Evolutionary conservation across 2,888 invertebrate genomes (phyloP), one percentile per base, ranked within the genome.

Genomic region (Tineola bisselliella): DNA sequence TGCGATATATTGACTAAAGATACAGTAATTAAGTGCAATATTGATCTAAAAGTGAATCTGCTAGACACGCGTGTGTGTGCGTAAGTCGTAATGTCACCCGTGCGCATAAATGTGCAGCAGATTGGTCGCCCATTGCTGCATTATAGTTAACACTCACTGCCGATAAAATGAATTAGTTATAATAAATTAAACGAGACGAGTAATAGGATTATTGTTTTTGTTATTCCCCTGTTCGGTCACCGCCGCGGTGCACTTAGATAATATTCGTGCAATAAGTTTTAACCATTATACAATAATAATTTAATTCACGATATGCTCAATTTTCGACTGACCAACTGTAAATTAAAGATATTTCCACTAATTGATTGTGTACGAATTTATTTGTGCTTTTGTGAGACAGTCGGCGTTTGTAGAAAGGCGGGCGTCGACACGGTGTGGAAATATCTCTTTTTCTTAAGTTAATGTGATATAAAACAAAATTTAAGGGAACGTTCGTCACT

Each of bases 281-380:
- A 76, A 3, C 74, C 74, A 74, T 75, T 71, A 73, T 77, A 79
- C 75, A 71, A 68, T 74, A 73, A 71, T 73, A 58, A 31, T 77
- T 73, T 66, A 65, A 69, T 69, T 67, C 68, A 73, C 70, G 72
- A 74, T 74, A 74, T 81, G 84, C 86, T 87, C 84, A 86, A 84
- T 79, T 76, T 84, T 83, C 80, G 84, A 84, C 84, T 84, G 86
- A 86, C 84, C 84, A 84, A 84, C 78, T 84, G 73, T 81, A 79
- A 78, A 75, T 60, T 58, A 33, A 58, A 19, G 58, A 58, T 58
- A 58, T 58, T 58, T 58, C 58, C 33, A 58, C 54, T 54, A 78
- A 73, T 70, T 71, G 72, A 74, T 72, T 71, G 73, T 68, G 77
- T 76, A 73, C 65, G 65, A 64, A 68, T 59, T 62, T 62, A 59